Evolutionary conservation across 2,888 invertebrate genomes (phyloP).

Genomic region (Microplitis deprimator): DNA sequence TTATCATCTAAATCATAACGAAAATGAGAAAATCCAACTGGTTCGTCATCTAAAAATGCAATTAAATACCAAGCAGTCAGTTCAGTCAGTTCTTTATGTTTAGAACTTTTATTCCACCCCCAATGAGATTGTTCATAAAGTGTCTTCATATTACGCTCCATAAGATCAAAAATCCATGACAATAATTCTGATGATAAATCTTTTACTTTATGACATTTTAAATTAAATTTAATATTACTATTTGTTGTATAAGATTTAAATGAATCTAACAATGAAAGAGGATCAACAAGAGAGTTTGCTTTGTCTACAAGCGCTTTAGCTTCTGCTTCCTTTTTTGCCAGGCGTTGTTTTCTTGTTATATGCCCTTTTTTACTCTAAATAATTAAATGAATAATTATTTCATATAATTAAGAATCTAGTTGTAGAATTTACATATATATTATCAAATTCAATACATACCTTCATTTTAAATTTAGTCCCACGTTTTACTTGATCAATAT

Average conservation of each 20-base stretch:
- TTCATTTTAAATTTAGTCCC: background rate
- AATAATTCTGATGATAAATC: conserved; percentile 75
- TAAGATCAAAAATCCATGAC: conserved; percentile 82
- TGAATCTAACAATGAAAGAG: conserved; percentile 76
- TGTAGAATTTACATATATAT: background rate
- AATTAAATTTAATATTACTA: conserved; percentile 75
- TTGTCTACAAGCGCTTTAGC: conserved; percentile 76
- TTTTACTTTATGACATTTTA: conserved; percentile 76
- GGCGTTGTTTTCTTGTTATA: conserved; percentile 62
- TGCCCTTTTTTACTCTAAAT: conserved; percentile 57
- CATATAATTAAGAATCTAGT: background rate
- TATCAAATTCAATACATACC: background rate
- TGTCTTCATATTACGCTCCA: conserved; percentile 84
- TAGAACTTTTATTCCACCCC: conserved; percentile 80
- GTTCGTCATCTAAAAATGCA: conserved; percentile 69
- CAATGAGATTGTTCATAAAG: conserved; percentile 76
- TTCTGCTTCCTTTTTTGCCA: conserved; percentile 57
- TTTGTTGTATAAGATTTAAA: conserved; percentile 76
- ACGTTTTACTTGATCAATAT: background rate
- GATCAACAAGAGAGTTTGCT: conserved; percentile 76
- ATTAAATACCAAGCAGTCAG: conserved; percentile 78
- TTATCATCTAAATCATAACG: conserved; percentile 82
- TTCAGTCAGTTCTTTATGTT: conserved; percentile 78
- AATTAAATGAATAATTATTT: conserved; percentile 24
- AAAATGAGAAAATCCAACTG: conserved; percentile 82